Conservation (phyloP, 30 jellyfish, hydroid and myxozoan genomes). For the Cassiopea xamachana region DNA sequence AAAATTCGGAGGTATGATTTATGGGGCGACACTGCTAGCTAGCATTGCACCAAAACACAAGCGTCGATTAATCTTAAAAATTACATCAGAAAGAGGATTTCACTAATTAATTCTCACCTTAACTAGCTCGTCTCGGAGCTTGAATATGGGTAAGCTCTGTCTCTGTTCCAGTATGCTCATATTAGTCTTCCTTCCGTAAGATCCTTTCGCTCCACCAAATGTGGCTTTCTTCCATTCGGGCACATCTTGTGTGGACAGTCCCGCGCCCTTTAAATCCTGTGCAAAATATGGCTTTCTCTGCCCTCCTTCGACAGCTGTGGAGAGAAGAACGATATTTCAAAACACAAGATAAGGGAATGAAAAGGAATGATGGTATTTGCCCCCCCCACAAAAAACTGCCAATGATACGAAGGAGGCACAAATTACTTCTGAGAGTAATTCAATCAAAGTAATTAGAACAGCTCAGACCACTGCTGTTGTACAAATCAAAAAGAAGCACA, state of each 20-base stretch:
- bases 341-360: too few relatives aligned
- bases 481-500: too few relatives aligned
- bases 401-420: too few relatives aligned
- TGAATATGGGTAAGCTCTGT: conserved; percentile 92
- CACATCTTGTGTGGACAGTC: conserved; percentile 85
- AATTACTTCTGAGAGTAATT: too few relatives aligned
- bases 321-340: neutral
- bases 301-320: conserved; percentile 94
- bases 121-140: conserved; percentile 83
- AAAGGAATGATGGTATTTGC: too few relatives aligned
- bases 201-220: conserved; percentile 95
- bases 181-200: conserved; percentile 90
- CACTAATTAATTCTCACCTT: conserved; percentile 62
- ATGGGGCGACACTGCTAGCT: too few relatives aligned
- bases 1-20: too few relatives aligned
- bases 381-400: too few relatives aligned
- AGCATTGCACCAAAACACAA: too few relatives aligned
- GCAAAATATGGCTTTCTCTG: conserved; percentile 94
- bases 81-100: neutral
- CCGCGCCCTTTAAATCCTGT: conserved; percentile 94
- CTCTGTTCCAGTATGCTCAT: conserved; percentile 92
- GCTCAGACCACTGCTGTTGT: too few relatives aligned
- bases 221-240: conserved; percentile 99
- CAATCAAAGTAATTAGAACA: too few relatives aligned
- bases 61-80: too few relatives aligned